Evolutionary conservation across 1,140 invertebrate genomes (phyloP).

Genomic region (Brachionus asplanchnoidis): DNA sequence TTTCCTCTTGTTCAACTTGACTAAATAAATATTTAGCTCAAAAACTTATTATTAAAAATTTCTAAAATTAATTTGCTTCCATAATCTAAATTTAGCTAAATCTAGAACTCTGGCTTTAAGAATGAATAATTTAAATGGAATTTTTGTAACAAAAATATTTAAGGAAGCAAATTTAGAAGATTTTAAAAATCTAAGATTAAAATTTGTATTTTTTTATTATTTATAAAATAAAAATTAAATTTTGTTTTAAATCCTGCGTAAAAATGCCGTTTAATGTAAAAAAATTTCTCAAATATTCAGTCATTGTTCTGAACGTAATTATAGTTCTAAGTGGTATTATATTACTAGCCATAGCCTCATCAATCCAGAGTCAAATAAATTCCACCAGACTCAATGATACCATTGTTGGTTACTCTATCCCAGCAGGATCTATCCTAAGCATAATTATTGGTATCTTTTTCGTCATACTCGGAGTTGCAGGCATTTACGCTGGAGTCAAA

Average conservation of each 20-base stretch:
- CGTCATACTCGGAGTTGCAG: not conserved
- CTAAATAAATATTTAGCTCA: too few relatives aligned
- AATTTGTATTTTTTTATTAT: not conserved
- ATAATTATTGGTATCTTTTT: not conserved
- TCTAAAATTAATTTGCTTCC: not conserved
- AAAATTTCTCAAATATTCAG: constrained; percentile 29
- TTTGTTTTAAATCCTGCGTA: not conserved
- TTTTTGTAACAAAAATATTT: not conserved
- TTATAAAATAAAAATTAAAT: not conserved
- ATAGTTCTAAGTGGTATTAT: not conserved
- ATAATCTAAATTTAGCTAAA: not conserved
- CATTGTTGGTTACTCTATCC: not conserved
- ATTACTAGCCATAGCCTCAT: not conserved
- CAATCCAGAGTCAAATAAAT: constrained; percentile 21
- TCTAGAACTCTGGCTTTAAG: not conserved
- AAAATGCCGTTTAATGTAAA: not conserved
- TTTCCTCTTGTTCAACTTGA: too few relatives aligned
- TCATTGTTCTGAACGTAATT: not conserved
- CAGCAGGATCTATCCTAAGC: not conserved
- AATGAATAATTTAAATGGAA: constrained; percentile 21
- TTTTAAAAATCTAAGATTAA: not conserved
- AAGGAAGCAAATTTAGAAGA: not conserved
- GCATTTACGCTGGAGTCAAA: constrained; percentile 25
- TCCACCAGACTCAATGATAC: not conserved
- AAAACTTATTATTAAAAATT: not conserved